These are phyloP conservation scores for human (Homo sapiens) DNA, from an alignment of 2,113 vertebrate genomes.

Conservation along the genomic window DNA sequence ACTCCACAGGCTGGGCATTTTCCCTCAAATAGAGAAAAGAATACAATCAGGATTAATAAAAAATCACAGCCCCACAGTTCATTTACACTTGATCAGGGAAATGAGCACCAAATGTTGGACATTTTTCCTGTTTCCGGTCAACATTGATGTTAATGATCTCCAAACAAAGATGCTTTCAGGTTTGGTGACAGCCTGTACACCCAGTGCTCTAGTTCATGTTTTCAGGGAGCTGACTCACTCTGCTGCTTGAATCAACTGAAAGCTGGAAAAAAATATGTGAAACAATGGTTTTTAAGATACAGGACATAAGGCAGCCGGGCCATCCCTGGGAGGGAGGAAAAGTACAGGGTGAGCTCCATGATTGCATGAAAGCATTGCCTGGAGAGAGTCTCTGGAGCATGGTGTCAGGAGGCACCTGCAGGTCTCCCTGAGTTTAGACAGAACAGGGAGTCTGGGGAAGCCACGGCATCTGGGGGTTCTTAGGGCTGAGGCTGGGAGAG, in stretches of 20 bases:
- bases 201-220: neutral
- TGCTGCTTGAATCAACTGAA: neutral
- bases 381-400: neutral
- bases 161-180: neutral
- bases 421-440: neutral
- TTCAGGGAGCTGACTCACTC: neutral
- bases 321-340: too few relatives aligned
- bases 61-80: neutral
- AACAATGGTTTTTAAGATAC: neutral
- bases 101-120: neutral
- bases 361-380: neutral
- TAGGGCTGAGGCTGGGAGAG: neutral
- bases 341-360: rapidly evolving
- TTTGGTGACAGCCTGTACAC: rapidly evolving
- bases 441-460: neutral
- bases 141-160: neutral
- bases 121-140: neutral
- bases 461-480: neutral
- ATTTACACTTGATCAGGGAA: neutral
- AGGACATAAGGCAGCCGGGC: neutral
- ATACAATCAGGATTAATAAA: neutral
- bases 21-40: neutral
- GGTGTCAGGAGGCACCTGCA: neutral
- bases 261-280: neutral
- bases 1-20: neutral